Evolutionary conservation across 2,113 vertebrate species (phyloP).

Genomic region (Tupaia tana): DNA sequence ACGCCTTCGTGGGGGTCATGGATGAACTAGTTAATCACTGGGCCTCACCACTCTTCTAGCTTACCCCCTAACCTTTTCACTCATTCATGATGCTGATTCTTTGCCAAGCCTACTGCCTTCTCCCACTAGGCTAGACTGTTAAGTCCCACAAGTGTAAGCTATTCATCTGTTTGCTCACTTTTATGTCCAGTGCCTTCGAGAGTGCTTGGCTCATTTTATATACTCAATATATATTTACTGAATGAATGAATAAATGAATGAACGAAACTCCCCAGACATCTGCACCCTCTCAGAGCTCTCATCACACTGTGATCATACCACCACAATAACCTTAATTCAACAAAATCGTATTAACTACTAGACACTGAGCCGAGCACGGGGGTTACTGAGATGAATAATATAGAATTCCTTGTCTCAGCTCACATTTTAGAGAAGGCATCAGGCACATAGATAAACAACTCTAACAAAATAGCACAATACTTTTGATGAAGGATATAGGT

Average conservation of each 20-base stretch:
- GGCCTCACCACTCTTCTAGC: not conserved
- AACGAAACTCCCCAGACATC: not conserved
- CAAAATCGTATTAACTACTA: not conserved
- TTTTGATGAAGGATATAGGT: not conserved
- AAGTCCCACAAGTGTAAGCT: not conserved
- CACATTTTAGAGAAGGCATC: constrained; percentile 5
- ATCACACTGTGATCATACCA: not conserved
- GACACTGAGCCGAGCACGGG: not conserved
- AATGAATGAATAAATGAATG: constrained; percentile 5
- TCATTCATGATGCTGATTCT: not conserved
- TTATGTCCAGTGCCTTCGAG: not conserved
- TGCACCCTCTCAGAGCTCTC: not conserved
- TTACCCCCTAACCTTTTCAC: not conserved
- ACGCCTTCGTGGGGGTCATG: not conserved
- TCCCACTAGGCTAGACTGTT: not conserved
- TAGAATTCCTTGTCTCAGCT: not conserved
- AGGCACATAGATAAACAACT: not conserved
- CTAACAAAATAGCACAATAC: not conserved
- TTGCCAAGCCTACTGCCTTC: constrained; percentile 31
- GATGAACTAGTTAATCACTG: not conserved
- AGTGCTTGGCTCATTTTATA: not conserved
- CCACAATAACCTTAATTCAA: not conserved
- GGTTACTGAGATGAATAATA: not conserved
- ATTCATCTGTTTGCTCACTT: not conserved
- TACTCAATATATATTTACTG: not conserved